Percentiles rank a stretch among this genome's conserved stretches.
These are phyloP conservation scores for Lasioglossum morio DNA, from an alignment of 2,888 invertebrate genomes.

Conservation along the genomic window DNA sequence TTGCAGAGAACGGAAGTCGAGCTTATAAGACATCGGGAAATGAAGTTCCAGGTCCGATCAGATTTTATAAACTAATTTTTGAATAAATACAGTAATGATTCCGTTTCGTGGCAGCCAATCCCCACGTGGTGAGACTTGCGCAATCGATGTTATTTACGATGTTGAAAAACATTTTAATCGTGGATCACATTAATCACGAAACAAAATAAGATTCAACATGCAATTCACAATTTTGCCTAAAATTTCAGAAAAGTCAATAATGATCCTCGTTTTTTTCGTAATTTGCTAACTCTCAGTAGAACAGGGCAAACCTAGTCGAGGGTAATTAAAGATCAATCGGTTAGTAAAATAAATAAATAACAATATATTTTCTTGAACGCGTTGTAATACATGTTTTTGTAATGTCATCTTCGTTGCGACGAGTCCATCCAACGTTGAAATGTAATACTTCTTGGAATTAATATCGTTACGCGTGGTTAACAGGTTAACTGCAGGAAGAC, in stretches of 20 bases:
- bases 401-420: neutral
- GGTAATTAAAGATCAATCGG: neutral
- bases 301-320: neutral
- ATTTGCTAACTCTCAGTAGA: neutral
- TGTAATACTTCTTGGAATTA: neutral
- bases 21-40: too few relatives aligned
- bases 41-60: too few relatives aligned
- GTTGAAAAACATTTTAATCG: too few relatives aligned
- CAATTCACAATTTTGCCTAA: too few relatives aligned
- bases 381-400: neutral
- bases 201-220: too few relatives aligned
- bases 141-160: too few relatives aligned
- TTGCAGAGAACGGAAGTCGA: too few relatives aligned
- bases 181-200: too few relatives aligned
- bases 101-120: too few relatives aligned
- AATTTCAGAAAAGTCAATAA: neutral
- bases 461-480: neutral
- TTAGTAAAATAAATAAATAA: constrained; percentile 2
- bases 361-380: neutral
- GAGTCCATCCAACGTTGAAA: neutral
- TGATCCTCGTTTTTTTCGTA: neutral
- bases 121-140: too few relatives aligned
- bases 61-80: too few relatives aligned
- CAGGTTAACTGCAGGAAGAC: neutral
- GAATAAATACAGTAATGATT: too few relatives aligned